Percentiles rank a stretch among this genome's conserved stretches.
These are phyloP conservation scores for Amphipoea lucens DNA, from an alignment of 2,888 invertebrate species.

Conservation along the genomic window DNA sequence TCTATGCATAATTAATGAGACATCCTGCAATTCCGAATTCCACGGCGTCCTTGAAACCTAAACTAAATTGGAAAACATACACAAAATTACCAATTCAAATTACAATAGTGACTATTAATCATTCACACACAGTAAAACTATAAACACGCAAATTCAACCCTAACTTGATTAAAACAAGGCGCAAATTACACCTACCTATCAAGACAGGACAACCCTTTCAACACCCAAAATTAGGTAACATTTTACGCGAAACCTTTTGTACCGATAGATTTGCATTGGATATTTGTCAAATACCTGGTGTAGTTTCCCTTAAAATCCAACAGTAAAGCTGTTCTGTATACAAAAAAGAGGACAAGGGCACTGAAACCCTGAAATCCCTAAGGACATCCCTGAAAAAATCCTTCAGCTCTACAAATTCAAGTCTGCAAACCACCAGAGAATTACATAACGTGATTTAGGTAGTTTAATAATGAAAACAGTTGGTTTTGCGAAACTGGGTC, in stretches of 20 bases:
- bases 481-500: slow-evolving; percentile 53
- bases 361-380: slow-evolving; percentile 51
- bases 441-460: slow-evolving; percentile 63
- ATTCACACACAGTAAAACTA: slow-evolving; percentile 8
- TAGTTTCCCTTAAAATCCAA: slow-evolving; percentile 38
- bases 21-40: neutral
- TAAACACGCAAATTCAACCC: neutral
- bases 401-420: slow-evolving; percentile 37
- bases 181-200: neutral
- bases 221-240: slow-evolving; percentile 1
- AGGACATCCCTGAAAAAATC: slow-evolving; percentile 53
- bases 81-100: slow-evolving; percentile 41
- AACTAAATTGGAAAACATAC: slow-evolving; percentile 21
- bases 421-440: slow-evolving; percentile 47
- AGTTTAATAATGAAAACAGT: slow-evolving; percentile 61
- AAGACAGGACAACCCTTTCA: neutral
- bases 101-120: slow-evolving; percentile 15
- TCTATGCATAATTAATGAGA: neutral
- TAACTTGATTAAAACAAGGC: neutral
- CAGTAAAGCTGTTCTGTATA: slow-evolving; percentile 49
- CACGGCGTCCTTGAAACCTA: neutral
- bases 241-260: slow-evolving; percentile 10
- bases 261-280: slow-evolving; percentile 27
- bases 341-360: slow-evolving; percentile 44
- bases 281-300: slow-evolving; percentile 36